Evolutionary conservation across 2,888 invertebrate genomes (phyloP).

Genomic region (Odontocerum albicorne): DNA sequence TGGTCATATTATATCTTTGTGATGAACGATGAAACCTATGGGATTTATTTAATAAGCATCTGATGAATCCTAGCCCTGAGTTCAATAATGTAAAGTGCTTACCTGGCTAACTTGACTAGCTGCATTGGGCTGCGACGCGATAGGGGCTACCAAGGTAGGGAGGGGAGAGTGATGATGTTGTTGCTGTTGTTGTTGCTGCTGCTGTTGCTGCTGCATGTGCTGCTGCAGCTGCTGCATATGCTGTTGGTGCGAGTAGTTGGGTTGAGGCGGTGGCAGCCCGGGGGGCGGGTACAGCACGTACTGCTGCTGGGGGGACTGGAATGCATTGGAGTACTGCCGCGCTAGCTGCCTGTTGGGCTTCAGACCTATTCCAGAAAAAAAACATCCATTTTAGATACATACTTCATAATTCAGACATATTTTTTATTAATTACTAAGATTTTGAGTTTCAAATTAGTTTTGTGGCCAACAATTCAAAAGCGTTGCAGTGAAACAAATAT

Average conservation of each 20-base stretch:
- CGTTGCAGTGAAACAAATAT: too few species aligned
- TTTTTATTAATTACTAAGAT: too few species aligned
- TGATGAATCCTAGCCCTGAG: background rate
- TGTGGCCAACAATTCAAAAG: too few species aligned
- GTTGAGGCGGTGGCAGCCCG: conserved; percentile 32
- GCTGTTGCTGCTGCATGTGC: conserved; percentile 17
- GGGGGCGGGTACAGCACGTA: conserved; percentile 38
- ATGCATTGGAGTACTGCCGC: conserved; percentile 34
- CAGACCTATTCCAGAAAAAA: conserved; percentile 37
- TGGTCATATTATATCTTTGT: too few species aligned
- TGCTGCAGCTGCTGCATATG: conserved; percentile 38
- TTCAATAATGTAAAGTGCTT: background rate
- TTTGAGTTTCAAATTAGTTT: too few species aligned
- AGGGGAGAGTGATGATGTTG: conserved; percentile 28
- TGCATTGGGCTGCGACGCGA: conserved; percentile 28
- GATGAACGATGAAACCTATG: too few species aligned
- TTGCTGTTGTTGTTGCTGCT: conserved; percentile 34
- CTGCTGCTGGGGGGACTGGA: conserved; percentile 36
- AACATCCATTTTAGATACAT: too few species aligned
- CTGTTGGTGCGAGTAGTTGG: conserved; percentile 37
- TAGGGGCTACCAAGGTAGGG: conserved; percentile 5
- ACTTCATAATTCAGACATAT: too few species aligned
- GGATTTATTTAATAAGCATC: too few species aligned
- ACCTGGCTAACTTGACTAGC: conserved; percentile 35
- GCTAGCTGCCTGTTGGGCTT: conserved; percentile 32